Base-by-base conservation (phyloP, 2,888 invertebrate genomes). In the Polia nebulosa region DNA sequence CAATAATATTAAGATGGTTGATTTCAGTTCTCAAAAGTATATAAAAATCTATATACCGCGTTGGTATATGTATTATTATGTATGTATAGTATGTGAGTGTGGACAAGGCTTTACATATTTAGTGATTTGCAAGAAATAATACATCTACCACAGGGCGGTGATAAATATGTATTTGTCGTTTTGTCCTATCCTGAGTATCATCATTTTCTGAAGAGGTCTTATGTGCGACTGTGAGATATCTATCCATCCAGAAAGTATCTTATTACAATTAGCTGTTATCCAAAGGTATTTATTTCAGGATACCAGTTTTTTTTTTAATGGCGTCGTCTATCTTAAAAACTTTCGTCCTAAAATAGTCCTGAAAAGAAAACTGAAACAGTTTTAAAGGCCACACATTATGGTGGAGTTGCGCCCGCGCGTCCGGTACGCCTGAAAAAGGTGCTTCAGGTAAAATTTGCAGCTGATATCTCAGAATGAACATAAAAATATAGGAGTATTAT, bases 381-480 rank as follows among this genome's bases (percentile, higher is more conserved):
- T 41, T 71, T 22, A 51, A 69, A 72, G 8, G 22, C 27, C 22
- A 27, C 22, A 72, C 25, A 51, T 62, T 62, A 68, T 72, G 32
- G 32, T 22, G n/a, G n/a, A n/a, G n/a, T n/a, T n/a, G n/a, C n/a
- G n/a, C n/a, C n/a, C n/a, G n/a, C n/a, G n/a, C n/a, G n/a, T n/a
- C n/a, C n/a, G n/a, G n/a, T n/a, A n/a, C n/a, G 20, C 6, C 11
- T 41, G 47, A 22, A 27, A n/a, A 32, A 15, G 9, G 13, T 47
- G 20, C 47, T 61, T 22, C n/a, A 27, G 22, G 11, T 47, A 32
- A 72, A 8, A 22, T 22, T 60, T 27, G 8, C 47, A 25, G 9
- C 15, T 45, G 11, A 20, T 27, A 4, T 27, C 20, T 52, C 4
- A 36, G 15, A 6, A 15, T 32, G 32, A 47, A 25, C 34, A 59